Base-by-base conservation (phyloP, 2,888 invertebrate species). In the Conomelus anceps region DNA sequence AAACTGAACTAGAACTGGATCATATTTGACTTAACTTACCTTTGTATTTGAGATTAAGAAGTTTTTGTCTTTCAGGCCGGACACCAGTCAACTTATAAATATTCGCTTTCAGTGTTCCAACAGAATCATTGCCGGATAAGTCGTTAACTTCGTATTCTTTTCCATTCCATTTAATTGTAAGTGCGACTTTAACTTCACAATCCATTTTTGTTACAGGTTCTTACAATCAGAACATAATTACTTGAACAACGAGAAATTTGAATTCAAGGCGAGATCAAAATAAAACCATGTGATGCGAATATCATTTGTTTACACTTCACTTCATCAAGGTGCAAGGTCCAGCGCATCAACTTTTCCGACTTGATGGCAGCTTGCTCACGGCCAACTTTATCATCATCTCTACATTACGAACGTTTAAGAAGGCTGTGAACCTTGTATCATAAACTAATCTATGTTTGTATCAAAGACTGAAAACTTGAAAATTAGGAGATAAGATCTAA, bases 81-180 rank as follows among this genome's bases (percentile, higher is more conserved):
- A 99, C 99, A 90, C 97, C 96, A 86, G 99, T 99, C 93, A 97
- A 96, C 93, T 96, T 96, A 93, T 96, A 96, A 91, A 99, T 98
- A 90, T 96, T 96, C 92, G 96, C 95, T 94, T 98, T 98, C 91
- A 99, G 94, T 22, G 93, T 92, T 86, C 95, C 95, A 0, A 99
- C 97, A 1, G 97, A 97, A 92, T 97, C 97, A 88, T 95, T 96
- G 90, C 96, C 96, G 20, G 95, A 95, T 90, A 98, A 94, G 92
- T 96, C 96, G 86, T 94, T 94, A 90, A 99, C 95, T 91, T 95
- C 95, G 93, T 95, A 98, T 93, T 99, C 98, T 92, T 98, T 97
- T 88, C 98, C 98, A 93, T 97, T 97, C 98, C 98, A 99, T 95
- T 98, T 98, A 9, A 99, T 96, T 91, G 96, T 95, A 90, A 98